Conservation (phyloP, 35 echinoderm and acorn worm genomes). For the Chiridota heheva region DNA sequence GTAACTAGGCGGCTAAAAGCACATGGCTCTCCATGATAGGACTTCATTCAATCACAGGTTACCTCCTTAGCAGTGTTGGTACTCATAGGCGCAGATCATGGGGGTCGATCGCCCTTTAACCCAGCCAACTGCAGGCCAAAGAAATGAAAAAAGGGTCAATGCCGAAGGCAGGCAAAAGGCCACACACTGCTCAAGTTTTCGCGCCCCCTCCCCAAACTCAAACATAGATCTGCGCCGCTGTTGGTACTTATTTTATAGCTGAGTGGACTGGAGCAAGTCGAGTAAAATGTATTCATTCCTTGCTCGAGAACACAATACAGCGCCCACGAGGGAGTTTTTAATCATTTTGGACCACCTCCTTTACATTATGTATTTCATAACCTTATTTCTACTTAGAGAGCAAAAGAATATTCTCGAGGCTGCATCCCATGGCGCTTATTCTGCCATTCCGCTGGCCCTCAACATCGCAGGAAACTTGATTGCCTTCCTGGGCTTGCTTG, state of each 20-base stretch:
- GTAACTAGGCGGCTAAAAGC: too few species aligned
- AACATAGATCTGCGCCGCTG: background rate
- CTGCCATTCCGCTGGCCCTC: conserved; percentile 39
- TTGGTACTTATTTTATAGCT: background rate
- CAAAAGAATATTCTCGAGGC: conserved; percentile 60
- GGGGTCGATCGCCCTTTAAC: too few species aligned
- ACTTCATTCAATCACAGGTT: too few species aligned
- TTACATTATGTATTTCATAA: background rate
- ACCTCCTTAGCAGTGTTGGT: too few species aligned
- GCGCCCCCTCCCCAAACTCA: background rate
- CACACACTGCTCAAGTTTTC: too few species aligned
- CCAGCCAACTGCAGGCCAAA: too few species aligned
- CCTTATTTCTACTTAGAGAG: background rate
- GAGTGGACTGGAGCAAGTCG: background rate
- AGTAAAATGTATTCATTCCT: too few species aligned
- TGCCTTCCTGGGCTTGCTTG: conserved; percentile 46
- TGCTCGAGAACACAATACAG: background rate
- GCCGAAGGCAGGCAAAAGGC: too few species aligned
- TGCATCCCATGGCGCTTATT: conserved; percentile 34
- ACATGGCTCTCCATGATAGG: too few species aligned
- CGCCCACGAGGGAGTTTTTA: background rate
- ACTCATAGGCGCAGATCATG: too few species aligned
- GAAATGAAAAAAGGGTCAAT: too few species aligned
- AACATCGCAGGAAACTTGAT: conserved; percentile 61
- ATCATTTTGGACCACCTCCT: background rate